phyloP scores from a whole-genome alignment of 2,113 vertebrate species.

The Boleophthalmus pectinirostris region DNA sequence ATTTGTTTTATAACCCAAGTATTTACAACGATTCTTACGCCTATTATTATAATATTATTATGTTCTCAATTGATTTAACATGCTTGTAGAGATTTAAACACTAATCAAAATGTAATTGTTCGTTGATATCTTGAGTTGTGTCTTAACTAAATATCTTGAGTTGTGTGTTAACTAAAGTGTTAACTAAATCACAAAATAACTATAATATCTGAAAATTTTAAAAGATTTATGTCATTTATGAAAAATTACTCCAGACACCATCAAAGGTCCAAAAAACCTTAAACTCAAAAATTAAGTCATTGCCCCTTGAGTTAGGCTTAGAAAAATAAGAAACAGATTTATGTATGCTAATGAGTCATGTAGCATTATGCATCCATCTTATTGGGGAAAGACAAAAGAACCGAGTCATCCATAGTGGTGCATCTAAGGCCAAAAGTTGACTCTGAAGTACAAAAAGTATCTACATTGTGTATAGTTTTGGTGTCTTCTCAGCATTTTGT shows the following conservation, averaged over 20 bases:
- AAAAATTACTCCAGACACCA: background rate
- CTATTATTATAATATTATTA: background rate
- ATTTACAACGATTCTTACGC: background rate
- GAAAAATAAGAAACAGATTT: background rate
- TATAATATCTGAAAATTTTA: background rate
- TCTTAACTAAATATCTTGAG: no score
- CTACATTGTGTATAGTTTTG: background rate
- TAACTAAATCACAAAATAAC: background rate
- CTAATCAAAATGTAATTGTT: no score
- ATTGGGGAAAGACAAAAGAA: background rate
- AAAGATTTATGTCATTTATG: background rate
- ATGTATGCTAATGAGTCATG: background rate
- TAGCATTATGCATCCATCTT: conserved; percentile 1
- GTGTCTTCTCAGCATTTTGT: conserved; percentile 11
- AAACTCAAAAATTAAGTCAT: background rate
- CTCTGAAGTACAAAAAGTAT: background rate
- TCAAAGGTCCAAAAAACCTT: no score
- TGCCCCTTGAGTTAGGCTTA: background rate
- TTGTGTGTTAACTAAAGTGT: no score
- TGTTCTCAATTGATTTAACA: background rate
- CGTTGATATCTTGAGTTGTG: background rate
- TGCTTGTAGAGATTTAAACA: no score
- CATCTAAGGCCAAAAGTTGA: background rate
- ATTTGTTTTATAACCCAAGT: background rate
- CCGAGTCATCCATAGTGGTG: background rate